phyloP scores from a whole-genome alignment of 1,140 invertebrate species.

The Drosophila sp. region DNA sequence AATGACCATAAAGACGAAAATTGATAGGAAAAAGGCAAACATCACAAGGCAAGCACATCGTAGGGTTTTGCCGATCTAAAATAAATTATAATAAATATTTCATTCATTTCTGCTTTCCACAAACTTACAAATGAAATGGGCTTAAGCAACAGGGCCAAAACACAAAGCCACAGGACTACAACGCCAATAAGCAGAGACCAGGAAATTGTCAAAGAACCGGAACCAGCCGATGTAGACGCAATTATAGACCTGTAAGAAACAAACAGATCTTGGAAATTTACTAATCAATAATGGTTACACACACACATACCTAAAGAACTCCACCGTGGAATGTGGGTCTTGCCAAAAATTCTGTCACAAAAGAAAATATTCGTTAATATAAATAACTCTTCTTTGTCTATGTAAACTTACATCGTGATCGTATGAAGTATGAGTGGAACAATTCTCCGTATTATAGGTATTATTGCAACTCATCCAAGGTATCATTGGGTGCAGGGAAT shows the following conservation, averaged over 20 bases:
- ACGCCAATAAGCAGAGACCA: conserved; percentile 61
- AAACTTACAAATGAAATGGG: conserved; percentile 61
- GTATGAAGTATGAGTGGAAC: conserved; percentile 65
- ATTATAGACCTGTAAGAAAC: conserved; percentile 46
- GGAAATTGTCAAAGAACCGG: conserved; percentile 46
- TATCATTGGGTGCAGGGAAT: conserved; percentile 55
- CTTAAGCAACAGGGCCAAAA: conserved; percentile 53
- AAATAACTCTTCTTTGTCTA: not conserved
- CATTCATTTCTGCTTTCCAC: not conserved
- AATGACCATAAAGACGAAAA: conserved; percentile 56
- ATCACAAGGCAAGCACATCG: conserved; percentile 68
- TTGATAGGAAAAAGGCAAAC: conserved; percentile 65
- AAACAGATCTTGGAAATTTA: not conserved
- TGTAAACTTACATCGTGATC: conserved; percentile 47
- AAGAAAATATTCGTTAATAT: not conserved
- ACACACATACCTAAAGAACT: conserved; percentile 65
- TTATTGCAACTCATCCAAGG: conserved; percentile 81
- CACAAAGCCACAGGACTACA: conserved; percentile 60
- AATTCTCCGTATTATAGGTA: conserved; percentile 67
- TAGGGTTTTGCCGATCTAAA: conserved; percentile 70
- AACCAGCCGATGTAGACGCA: conserved; percentile 48
- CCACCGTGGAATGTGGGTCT: conserved; percentile 68
- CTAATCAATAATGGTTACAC: not conserved
- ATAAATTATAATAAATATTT: not conserved
- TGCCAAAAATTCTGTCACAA: conserved; percentile 18